phyloP scores from a whole-genome alignment of 2,888 invertebrate genomes.

The Amiota mariae region DNA sequence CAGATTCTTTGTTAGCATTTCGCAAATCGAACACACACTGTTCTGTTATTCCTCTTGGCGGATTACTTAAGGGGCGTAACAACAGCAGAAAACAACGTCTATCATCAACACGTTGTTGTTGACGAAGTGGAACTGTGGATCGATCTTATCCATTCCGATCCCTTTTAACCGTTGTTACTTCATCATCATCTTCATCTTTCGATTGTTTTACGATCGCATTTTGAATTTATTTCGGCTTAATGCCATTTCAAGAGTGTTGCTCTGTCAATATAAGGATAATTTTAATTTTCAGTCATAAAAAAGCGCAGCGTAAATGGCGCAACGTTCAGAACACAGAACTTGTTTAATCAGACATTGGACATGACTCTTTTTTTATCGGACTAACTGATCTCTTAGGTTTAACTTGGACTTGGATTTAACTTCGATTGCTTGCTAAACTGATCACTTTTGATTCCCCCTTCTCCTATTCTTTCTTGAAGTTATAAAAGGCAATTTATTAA shows the following conservation, averaged over 20 bases:
- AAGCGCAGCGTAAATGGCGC: conserved; percentile 21
- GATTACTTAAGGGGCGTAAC: background rate
- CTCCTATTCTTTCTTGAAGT: conserved; percentile 46
- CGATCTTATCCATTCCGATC: no score
- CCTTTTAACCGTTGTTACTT: background rate
- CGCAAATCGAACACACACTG: conserved; percentile 16
- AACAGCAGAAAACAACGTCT: conserved; percentile 37
- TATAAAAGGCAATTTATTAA: conserved; percentile 61
- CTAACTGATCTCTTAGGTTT: conserved; percentile 4
- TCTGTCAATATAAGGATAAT: conserved; percentile 59
- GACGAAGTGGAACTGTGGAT: no score
- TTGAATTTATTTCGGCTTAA: conserved; percentile 35
- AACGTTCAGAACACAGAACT: background rate
- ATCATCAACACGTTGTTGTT: conserved; percentile 42
- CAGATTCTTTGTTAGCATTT: conserved; percentile 38
- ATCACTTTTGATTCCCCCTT: no score
- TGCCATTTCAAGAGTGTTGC: conserved; percentile 38
- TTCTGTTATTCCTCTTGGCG: background rate
- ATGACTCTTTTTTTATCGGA: conserved; percentile 26
- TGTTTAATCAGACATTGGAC: conserved; percentile 1
- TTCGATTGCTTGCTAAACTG: no score
- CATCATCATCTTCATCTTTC: conserved; percentile 33
- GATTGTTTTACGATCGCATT: conserved; percentile 55
- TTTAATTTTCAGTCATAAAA: conserved; percentile 55
- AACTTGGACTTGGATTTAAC: conserved; percentile 8